These are phyloP conservation scores for Cecropterus lyciades DNA, from an alignment of 1,140 invertebrate species.

Conservation along the genomic window DNA sequence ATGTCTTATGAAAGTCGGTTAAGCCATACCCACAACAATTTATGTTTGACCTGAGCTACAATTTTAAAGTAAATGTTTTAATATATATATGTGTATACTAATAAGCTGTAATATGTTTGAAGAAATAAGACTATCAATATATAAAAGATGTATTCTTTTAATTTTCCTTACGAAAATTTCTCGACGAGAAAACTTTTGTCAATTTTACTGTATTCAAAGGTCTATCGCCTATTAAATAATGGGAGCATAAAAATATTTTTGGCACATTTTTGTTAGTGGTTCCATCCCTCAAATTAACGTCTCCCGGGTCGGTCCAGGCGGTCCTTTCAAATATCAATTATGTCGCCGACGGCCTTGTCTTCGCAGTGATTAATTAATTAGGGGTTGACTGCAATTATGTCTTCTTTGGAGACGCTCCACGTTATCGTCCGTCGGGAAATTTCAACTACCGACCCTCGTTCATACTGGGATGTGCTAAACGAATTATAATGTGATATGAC, in stretches of 20 bases:
- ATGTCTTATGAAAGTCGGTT: no score
- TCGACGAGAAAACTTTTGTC: no score
- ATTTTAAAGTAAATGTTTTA: no score
- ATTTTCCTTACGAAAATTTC: no score
- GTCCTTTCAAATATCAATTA: constrained; percentile 78
- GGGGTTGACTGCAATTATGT: constrained; percentile 67
- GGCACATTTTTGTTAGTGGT: constrained; percentile 38
- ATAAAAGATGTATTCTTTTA: no score
- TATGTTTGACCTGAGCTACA: no score
- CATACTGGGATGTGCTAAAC: constrained; percentile 14
- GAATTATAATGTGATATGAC: constrained; percentile 20
- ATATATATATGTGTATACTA: no score
- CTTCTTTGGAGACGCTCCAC: constrained; percentile 44
- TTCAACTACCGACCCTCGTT: constrained; percentile 26
- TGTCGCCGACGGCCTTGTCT: constrained; percentile 50
- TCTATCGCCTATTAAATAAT: background rate
- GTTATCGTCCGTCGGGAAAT: constrained; percentile 31
- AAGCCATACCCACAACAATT: no score
- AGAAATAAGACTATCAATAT: no score
- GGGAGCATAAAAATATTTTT: constrained; percentile 14
- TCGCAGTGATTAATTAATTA: constrained; percentile 74
- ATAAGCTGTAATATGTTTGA: no score
- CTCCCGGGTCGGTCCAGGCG: constrained; percentile 50
- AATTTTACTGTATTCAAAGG: no score
- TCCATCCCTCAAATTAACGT: constrained; percentile 62